Evolutionary conservation across 2,113 vertebrate genomes (phyloP).

Genomic region (Synodontis membranacea): DNA sequence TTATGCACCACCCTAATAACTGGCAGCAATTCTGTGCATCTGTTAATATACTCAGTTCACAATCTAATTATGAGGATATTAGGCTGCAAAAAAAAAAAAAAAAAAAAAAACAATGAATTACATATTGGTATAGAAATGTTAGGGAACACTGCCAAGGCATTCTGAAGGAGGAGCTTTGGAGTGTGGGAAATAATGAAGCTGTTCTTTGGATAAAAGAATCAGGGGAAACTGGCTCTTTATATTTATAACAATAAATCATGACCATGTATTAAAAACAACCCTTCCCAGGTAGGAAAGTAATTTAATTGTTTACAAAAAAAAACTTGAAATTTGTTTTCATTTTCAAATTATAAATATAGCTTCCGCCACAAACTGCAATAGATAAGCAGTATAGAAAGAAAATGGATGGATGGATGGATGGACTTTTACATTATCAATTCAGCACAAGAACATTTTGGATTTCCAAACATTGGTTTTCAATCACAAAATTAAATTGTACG

Average conservation of each 20-base stretch:
- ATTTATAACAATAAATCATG: background rate
- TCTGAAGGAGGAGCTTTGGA: slow-evolving; percentile 27
- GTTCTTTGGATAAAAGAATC: background rate
- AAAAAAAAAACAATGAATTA: slow-evolving; percentile 32
- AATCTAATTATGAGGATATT: slow-evolving; percentile 10
- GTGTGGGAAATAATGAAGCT: slow-evolving; percentile 33
- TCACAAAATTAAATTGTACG: too few relatives aligned
- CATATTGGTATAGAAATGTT: slow-evolving; percentile 23
- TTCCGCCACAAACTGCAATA: too few relatives aligned
- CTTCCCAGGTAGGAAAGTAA: background rate
- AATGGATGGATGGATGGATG: too few relatives aligned
- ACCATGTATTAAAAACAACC: background rate
- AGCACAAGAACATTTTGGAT: too few relatives aligned
- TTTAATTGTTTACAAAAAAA: background rate
- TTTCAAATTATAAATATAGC: too few relatives aligned
- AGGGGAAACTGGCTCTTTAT: background rate
- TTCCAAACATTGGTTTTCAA: too few relatives aligned
- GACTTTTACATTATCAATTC: too few relatives aligned
- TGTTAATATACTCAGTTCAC: background rate
- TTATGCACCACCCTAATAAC: too few relatives aligned
- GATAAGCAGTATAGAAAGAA: too few relatives aligned
- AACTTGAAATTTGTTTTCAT: background rate
- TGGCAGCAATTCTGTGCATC: slow-evolving; percentile 14
- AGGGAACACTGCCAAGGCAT: slow-evolving; percentile 31
- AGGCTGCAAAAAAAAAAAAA: background rate